These are phyloP conservation scores for Leptobrachium leishanense DNA, from an alignment of 2,113 vertebrate species.

Conservation along the genomic window DNA sequence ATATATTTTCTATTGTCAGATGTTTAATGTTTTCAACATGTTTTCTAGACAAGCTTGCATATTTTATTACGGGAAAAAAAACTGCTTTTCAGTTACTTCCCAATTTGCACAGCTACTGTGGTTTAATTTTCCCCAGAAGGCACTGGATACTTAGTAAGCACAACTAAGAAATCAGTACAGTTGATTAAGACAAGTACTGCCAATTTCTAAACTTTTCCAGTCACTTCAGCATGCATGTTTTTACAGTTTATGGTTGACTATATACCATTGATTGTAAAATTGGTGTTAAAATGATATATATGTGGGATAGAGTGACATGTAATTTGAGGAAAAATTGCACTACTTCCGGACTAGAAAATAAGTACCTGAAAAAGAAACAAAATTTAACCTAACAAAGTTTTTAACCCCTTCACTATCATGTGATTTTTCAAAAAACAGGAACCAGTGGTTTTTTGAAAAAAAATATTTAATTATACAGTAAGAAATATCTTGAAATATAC, in stretches of 20 bases:
- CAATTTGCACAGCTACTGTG: background rate
- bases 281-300: no score
- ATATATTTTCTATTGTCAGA: background rate
- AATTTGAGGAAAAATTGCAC: no score
- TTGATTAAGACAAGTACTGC: background rate
- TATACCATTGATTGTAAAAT: background rate
- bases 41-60: background rate
- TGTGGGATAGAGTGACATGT: no score
- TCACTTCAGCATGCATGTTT: background rate
- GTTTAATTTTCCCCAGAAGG: constrained; percentile 25
- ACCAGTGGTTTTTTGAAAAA: no score
- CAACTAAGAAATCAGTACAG: constrained; percentile 9
- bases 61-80: background rate
- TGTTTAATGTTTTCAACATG: background rate
- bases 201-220: background rate
- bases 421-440: no score
- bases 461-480: no score
- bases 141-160: constrained; percentile 15
- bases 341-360: no score
- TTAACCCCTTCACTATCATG: no score
- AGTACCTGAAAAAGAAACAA: no score
- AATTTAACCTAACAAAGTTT: no score
- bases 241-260: background rate
- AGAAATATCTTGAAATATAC: no score
- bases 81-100: background rate